Conservation (phyloP, 2,113 vertebrate species). For the Astur gentilis region DNA sequence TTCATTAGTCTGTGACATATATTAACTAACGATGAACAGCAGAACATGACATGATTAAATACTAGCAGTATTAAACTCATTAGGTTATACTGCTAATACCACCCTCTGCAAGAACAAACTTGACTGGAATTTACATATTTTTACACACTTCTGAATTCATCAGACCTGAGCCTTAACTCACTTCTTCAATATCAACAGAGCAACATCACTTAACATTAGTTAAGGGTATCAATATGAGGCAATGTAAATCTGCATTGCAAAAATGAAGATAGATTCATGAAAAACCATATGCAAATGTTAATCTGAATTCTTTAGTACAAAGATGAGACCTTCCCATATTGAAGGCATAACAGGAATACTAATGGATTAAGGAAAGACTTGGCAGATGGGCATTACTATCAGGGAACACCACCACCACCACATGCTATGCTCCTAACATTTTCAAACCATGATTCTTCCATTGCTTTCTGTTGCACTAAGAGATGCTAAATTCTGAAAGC, state of each 20-base stretch:
- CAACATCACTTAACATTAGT: neutral
- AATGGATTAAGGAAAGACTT: neutral
- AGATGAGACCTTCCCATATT: neutral
- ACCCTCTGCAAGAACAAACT: conserved; percentile 16
- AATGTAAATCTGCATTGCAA: neutral
- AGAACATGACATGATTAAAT: conserved; percentile 50
- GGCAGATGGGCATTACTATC: neutral
- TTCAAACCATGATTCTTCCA: neutral
- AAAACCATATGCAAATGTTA: neutral
- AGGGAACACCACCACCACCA: neutral
- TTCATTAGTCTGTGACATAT: conserved; percentile 49
- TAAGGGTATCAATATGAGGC: neutral
- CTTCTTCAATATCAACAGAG: neutral
- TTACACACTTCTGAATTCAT: neutral
- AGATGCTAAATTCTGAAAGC: neutral
- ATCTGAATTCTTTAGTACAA: neutral
- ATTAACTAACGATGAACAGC: conserved; percentile 52
- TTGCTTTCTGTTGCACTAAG: neutral
- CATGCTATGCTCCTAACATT: accelerated
- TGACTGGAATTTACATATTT: neutral
- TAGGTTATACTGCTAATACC: conserved; percentile 6
- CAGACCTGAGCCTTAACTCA: neutral
- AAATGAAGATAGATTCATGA: neutral
- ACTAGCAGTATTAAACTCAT: conserved; percentile 37
- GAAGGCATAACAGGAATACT: neutral